Conservation (phyloP, 2,113 vertebrate genomes). For the Melanerpes aurifrons region DNA sequence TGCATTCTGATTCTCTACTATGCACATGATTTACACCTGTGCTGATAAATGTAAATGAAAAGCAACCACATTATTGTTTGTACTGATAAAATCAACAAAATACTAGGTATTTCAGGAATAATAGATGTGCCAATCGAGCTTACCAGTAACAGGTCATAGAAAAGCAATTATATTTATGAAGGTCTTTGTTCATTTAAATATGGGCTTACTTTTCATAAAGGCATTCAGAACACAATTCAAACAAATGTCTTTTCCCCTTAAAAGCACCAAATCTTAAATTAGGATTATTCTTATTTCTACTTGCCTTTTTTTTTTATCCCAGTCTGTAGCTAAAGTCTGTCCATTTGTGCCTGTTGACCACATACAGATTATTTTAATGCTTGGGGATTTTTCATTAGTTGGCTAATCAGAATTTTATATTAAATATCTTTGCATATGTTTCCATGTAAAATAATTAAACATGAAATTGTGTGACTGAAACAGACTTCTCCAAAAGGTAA, state of each 20-base stretch:
- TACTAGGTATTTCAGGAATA: not conserved
- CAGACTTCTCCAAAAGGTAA: not conserved
- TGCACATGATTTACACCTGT: not conserved
- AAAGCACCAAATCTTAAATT: not conserved
- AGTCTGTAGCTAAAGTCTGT: not conserved
- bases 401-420: not conserved
- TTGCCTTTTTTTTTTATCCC: no score
- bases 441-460: not conserved
- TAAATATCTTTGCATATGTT: not conserved
- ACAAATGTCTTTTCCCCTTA: not conserved
- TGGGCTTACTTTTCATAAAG: not conserved
- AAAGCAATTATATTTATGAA: not conserved
- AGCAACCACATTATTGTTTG: not conserved
- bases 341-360: not conserved
- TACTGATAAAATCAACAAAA: not conserved
- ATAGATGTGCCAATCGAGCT: not conserved
- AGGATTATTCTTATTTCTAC: not conserved
- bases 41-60: not conserved
- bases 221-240: not conserved
- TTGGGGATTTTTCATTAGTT: not conserved
- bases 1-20: not conserved
- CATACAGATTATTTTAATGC: not conserved
- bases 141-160: not conserved
- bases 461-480: not conserved
- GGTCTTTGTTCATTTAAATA: not conserved